Conservation (phyloP, 2,888 invertebrate genomes). For the Tromatobia lineatoria region DNA sequence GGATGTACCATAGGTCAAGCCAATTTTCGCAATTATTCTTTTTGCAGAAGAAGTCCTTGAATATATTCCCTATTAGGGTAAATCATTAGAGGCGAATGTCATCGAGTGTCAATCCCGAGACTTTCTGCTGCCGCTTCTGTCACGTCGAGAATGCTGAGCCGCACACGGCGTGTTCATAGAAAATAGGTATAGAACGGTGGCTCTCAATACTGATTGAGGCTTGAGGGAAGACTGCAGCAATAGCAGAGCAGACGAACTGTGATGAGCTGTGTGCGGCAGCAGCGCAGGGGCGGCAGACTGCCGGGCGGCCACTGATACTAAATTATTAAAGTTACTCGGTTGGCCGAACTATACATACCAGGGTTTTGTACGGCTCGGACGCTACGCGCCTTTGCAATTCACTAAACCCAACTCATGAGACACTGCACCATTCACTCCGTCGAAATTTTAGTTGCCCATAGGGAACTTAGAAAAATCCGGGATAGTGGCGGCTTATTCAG, state of each 20-base stretch:
- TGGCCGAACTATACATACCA: conserved; percentile 71
- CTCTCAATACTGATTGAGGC: conserved; percentile 70
- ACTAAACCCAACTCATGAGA: too few species aligned
- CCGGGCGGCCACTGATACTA: conserved; percentile 81
- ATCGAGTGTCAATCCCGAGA: conserved; percentile 44
- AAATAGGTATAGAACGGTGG: conserved; percentile 46
- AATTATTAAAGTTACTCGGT: conserved; percentile 82
- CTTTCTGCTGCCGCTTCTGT: conserved; percentile 1
- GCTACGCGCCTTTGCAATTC: too few species aligned
- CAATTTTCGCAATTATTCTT: not conserved
- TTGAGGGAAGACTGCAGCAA: conserved; percentile 55
- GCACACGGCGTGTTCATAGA: conserved; percentile 26
- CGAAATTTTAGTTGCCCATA: too few species aligned
- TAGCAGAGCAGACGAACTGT: conserved; percentile 38
- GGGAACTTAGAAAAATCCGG: too few species aligned
- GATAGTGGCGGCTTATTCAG: too few species aligned
- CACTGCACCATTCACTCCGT: too few species aligned
- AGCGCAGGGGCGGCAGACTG: conserved; percentile 82
- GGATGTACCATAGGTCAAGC: not conserved
- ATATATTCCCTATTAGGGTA: conserved; percentile 7
- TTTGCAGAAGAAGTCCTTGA: not conserved
- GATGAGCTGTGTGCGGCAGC: conserved; percentile 49
- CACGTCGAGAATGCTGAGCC: conserved; percentile 4
- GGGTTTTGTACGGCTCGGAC: too few species aligned
- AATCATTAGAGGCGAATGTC: conserved; percentile 32